Conservation (phyloP, 2,888 invertebrate species). For the Timema podura region DNA sequence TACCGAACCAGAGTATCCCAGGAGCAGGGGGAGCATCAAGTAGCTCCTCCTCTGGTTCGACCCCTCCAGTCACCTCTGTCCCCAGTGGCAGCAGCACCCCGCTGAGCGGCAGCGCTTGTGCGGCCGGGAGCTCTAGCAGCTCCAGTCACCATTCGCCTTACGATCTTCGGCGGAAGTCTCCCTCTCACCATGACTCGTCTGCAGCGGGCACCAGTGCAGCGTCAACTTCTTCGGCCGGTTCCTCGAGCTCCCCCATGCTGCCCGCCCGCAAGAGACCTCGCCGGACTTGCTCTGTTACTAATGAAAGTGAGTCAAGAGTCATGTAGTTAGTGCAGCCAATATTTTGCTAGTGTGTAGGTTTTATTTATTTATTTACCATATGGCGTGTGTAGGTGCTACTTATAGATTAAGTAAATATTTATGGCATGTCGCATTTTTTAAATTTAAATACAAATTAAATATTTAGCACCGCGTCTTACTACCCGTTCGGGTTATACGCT, state of each 20-base stretch:
- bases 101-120: constrained; percentile 52
- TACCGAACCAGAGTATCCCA: constrained; percentile 60
- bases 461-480: too few species aligned
- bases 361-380: not conserved
- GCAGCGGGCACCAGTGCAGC: constrained; percentile 61
- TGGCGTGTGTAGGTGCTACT: too few species aligned
- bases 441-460: too few species aligned
- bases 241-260: constrained; percentile 55
- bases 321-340: not conserved
- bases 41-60: constrained; percentile 30
- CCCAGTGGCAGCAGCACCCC: constrained; percentile 46
- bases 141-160: constrained; percentile 79
- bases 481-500: too few species aligned
- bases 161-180: constrained; percentile 82
- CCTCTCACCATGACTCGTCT: constrained; percentile 60
- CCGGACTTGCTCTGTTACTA: constrained; percentile 56
- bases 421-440: too few species aligned
- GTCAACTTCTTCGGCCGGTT: constrained; percentile 48
- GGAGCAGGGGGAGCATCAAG: constrained; percentile 38
- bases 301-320: constrained; percentile 43
- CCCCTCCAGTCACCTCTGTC: constrained; percentile 44
- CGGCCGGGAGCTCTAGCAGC: constrained; percentile 37
- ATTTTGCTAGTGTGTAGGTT: not conserved
- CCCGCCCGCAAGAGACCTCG: constrained; percentile 83
- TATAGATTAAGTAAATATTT: too few species aligned